Conservation (phyloP, 2,888 invertebrate species). For the Neocrepidodera transversa region DNA sequence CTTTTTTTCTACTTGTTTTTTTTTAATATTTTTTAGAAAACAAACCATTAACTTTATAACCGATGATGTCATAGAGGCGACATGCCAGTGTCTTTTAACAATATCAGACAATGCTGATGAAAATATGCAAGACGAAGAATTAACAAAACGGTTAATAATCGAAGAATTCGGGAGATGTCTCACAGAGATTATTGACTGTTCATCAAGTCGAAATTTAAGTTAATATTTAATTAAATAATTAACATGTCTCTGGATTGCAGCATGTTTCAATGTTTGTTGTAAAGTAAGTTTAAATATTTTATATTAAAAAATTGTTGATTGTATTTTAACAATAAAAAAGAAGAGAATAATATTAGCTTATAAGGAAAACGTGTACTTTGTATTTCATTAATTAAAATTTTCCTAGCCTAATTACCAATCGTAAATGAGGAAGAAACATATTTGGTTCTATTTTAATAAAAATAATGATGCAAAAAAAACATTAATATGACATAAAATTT, state of each 20-base stretch:
- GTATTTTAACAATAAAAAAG: slow-evolving; percentile 27
- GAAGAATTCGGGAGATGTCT: slow-evolving; percentile 96
- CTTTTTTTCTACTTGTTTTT: too few species aligned
- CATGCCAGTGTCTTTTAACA: slow-evolving; percentile 94
- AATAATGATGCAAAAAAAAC: neutral
- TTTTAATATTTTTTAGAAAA: slow-evolving; percentile 58
- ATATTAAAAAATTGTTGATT: slow-evolving; percentile 29
- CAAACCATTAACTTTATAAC: slow-evolving; percentile 92
- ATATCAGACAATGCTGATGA: slow-evolving; percentile 84
- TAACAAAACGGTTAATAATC: slow-evolving; percentile 77
- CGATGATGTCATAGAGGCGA: slow-evolving; percentile 93
- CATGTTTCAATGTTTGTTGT: slow-evolving; percentile 21
- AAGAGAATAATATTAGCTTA: slow-evolving; percentile 19
- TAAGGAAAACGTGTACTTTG: neutral
- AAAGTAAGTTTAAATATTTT: slow-evolving; percentile 28
- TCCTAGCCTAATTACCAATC: too few species aligned
- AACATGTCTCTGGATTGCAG: neutral
- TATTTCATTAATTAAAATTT: neutral
- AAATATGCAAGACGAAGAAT: slow-evolving; percentile 69
- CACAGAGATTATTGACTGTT: slow-evolving; percentile 86
- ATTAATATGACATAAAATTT: neutral
- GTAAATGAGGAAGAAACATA: too few species aligned
- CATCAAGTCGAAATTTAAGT: slow-evolving; percentile 41
- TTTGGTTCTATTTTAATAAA: too few species aligned
- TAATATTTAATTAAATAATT: slow-evolving; percentile 27